A percentile compares a stretch with the other conserved stretches of the same genome.
Conservation (phyloP, 2,113 vertebrate species). For the Thomomys bottae region DNA sequence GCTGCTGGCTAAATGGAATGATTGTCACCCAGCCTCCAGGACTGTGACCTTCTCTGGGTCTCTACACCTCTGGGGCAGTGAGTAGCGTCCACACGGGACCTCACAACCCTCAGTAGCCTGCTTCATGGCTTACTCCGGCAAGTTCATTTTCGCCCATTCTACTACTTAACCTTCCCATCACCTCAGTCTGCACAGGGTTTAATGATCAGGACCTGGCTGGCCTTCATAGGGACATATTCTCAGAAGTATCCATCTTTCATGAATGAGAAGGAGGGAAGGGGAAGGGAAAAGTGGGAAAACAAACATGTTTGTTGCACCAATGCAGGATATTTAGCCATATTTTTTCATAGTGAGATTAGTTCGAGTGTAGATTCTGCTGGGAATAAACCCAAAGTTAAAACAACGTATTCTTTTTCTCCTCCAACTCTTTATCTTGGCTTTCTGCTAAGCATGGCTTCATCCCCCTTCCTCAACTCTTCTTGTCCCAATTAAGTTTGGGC, state of each 20-base stretch:
- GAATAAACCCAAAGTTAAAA: neutral
- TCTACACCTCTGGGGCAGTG: neutral
- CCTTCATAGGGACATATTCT: neutral
- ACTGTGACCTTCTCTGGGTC: neutral
- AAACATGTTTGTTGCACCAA: neutral
- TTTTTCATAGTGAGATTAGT: neutral
- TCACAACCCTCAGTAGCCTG: neutral
- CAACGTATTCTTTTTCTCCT: neutral
- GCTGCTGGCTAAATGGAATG: slow-evolving; percentile 37
- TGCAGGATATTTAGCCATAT: neutral
- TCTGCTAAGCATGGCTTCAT: neutral
- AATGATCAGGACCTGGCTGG: slow-evolving; percentile 44
- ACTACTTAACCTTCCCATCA: slow-evolving; percentile 68
- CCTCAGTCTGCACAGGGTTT: slow-evolving; percentile 56
- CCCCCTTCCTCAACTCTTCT: neutral
- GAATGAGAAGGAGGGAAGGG: neutral
- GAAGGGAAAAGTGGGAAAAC: neutral
- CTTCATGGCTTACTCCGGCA: slow-evolving; percentile 47
- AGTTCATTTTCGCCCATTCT: slow-evolving; percentile 69
- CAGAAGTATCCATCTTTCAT: slow-evolving; percentile 39
- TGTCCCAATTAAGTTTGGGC: neutral
- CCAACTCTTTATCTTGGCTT: neutral
- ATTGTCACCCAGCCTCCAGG: slow-evolving; percentile 48
- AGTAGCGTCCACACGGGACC: neutral
- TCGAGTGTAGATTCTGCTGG: neutral